Percentiles rank a stretch among this genome's conserved stretches.
phyloP scores from a whole-genome alignment of 2,113 vertebrate genomes.

The Melanocharis versteri region DNA sequence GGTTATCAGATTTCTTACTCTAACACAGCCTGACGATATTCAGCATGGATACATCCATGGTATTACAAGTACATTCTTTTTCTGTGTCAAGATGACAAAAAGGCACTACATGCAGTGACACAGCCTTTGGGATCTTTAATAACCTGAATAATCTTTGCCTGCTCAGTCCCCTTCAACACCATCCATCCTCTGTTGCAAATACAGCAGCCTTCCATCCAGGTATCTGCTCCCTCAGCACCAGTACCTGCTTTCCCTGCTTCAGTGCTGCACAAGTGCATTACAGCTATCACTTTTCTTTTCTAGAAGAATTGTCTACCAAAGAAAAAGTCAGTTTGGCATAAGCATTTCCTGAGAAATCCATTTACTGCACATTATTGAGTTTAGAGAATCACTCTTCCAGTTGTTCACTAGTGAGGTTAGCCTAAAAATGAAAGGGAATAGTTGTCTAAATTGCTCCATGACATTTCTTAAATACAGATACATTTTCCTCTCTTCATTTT shows the following conservation, averaged over 20 bases:
- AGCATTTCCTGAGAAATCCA: background rate
- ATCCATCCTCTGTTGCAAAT: background rate
- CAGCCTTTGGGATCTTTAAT: background rate
- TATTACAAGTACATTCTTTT: background rate
- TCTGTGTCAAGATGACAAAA: background rate
- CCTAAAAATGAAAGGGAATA: background rate
- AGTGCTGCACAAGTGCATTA: background rate
- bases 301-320: background rate
- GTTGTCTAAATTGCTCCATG: background rate
- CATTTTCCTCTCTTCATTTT: background rate
- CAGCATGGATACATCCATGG: rapidly evolving
- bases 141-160: background rate
- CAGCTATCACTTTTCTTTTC: background rate
- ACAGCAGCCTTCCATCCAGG: background rate
- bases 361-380: background rate
- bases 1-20: background rate
- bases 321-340: background rate
- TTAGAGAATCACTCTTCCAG: background rate
- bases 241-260: background rate
- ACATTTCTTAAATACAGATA: background rate
- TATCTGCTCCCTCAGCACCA: background rate
- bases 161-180: background rate
- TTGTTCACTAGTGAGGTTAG: background rate
- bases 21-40: background rate
- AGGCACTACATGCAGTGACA: background rate